Conservation (phyloP, 2,113 vertebrate species). For the Rattus norvegicus region GRCr8 NC_086025.1:123602501-123603000, state of each 20-base stretch:
- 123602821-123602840: not conserved
- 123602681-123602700: not conserved
- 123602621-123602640: not conserved
- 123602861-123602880: constrained; percentile 31
- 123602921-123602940: not conserved
- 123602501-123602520: not conserved
- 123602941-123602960: not conserved
- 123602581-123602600: not conserved
- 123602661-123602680: constrained; percentile 44
- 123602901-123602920: not conserved
- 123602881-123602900: not conserved
- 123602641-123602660: not conserved
- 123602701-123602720: not conserved
- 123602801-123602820: not conserved
- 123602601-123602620: not conserved
- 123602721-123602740: not conserved
- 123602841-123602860: not conserved
- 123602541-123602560: not conserved
- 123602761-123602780: not conserved
- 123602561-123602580: not conserved
- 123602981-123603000: not conserved
- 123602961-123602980: not conserved
- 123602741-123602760: not conserved
- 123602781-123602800: not conserved
- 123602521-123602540: not conserved